Conservation (phyloP, 2,113 vertebrate species). For the Ramphastos sulfuratus region DNA sequence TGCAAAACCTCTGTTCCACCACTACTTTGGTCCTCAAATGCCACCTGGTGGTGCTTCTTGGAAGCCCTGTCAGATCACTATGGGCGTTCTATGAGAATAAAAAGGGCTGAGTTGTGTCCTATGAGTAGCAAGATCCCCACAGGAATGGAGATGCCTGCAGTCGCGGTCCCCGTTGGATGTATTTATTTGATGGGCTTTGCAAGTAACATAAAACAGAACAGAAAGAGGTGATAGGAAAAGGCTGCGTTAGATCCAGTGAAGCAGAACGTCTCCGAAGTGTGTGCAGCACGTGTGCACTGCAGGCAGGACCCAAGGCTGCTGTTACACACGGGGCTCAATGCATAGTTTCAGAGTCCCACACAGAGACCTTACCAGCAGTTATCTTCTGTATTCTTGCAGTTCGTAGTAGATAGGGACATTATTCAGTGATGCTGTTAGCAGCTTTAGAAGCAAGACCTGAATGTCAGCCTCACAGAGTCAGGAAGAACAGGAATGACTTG, state of each 20-base stretch:
- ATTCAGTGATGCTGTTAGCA: background rate
- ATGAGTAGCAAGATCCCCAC: background rate
- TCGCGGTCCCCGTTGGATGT: too few species aligned
- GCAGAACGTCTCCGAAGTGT: background rate
- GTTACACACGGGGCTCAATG: background rate
- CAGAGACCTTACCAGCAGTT: background rate
- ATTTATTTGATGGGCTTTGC: background rate
- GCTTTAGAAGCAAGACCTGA: background rate
- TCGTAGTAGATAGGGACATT: background rate
- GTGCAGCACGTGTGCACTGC: rapidly evolving
- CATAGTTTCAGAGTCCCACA: background rate
- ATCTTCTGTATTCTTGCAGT: background rate
- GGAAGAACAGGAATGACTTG: background rate
- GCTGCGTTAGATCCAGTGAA: background rate
- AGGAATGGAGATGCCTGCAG: background rate
- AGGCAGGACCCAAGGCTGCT: background rate
- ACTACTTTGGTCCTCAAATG: background rate
- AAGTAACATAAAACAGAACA: background rate
- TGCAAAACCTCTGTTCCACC: background rate
- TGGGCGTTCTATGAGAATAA: background rate
- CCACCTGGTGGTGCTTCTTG: background rate
- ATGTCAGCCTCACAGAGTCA: background rate
- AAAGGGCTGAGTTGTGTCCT: background rate
- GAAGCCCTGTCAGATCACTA: rapidly evolving
- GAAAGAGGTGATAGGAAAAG: background rate